These are phyloP conservation scores for Uropsilus gracilis DNA, from an alignment of 2,113 vertebrate species.

Conservation along the genomic window DNA sequence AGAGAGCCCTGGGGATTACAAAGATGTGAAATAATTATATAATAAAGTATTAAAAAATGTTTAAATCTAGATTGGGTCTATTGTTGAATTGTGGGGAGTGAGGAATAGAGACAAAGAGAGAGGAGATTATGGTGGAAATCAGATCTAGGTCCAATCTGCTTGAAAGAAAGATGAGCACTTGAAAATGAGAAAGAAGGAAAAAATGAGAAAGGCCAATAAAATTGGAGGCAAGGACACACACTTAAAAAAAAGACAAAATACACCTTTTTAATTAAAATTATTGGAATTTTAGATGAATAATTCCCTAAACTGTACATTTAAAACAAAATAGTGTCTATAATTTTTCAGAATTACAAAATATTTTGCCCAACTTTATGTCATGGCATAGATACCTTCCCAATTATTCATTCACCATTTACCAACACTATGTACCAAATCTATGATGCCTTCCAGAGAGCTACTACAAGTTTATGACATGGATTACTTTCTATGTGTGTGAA, in stretches of 20 bases:
- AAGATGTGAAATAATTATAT: no score
- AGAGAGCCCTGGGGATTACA: no score
- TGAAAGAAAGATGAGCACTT: neutral
- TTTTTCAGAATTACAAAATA: slow-evolving; percentile 19
- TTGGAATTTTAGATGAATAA: neutral
- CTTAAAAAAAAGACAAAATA: neutral
- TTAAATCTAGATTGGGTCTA: neutral
- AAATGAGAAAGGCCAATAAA: neutral
- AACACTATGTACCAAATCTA: neutral
- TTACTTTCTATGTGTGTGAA: neutral
- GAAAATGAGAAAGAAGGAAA: neutral
- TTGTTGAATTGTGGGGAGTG: neutral
- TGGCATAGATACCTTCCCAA: neutral
- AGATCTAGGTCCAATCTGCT: neutral
- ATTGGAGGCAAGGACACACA: neutral
- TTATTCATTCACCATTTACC: slow-evolving; percentile 3
- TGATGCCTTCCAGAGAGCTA: neutral
- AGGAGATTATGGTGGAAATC: neutral
- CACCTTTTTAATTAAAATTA: neutral
- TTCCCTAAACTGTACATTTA: neutral
- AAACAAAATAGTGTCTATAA: neutral
- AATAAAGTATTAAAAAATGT: no score
- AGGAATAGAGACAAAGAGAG: neutral
- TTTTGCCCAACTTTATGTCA: neutral
- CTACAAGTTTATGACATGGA: neutral